Evolutionary conservation across 2,797 vertebrate species (phyloP).

Genomic region (Morus bassanus): DNA sequence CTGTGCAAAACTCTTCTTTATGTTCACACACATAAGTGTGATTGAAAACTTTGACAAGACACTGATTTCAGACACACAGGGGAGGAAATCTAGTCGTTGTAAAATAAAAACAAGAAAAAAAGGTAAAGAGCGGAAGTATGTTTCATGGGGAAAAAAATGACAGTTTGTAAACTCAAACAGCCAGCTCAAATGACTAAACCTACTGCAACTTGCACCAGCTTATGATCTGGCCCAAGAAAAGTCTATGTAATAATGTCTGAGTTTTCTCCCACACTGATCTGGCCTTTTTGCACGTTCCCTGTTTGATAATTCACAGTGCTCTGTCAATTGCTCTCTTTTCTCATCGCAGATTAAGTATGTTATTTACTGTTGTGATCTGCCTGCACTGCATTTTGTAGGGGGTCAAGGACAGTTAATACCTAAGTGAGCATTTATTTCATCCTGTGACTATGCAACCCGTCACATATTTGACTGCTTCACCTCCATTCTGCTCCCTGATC

Average conservation of each 20-base stretch:
- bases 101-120: not conserved
- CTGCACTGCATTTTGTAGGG: not conserved
- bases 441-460: not conserved
- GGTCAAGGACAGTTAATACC: not conserved
- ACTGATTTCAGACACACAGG: not conserved
- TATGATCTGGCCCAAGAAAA: not conserved
- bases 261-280: not conserved
- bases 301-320: not conserved
- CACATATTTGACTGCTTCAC: not conserved
- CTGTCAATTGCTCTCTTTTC: not conserved
- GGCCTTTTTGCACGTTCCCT: not conserved
- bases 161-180: not conserved
- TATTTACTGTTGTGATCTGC: not conserved
- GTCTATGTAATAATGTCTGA: not conserved
- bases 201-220: not conserved
- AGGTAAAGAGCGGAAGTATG: not conserved
- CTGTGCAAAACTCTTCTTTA: not conserved
- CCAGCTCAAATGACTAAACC: not conserved
- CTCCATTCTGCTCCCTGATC: not conserved
- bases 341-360: not conserved
- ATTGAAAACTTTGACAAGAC: slow-evolving; percentile 23
- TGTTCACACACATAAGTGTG: not conserved
- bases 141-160: not conserved
- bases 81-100: not conserved
- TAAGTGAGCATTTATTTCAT: not conserved